Evolutionary conservation across 1,140 invertebrate species (phyloP).

Genomic region (Neodiprion lecontei): DNA sequence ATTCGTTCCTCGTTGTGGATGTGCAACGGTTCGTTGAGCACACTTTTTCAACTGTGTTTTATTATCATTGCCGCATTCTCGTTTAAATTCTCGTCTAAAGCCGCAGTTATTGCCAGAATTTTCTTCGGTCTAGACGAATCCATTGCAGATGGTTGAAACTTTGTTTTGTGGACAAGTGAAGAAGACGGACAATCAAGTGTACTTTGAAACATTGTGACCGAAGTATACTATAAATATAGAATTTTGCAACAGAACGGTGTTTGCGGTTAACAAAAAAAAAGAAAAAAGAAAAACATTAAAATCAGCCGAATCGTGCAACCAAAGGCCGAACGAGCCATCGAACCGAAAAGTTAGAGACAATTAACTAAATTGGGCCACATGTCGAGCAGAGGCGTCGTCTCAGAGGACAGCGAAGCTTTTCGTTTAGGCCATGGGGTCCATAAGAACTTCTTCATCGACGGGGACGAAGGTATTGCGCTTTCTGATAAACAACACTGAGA

Average conservation of each 20-base stretch:
- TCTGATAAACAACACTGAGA: background rate
- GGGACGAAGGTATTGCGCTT: slow-evolving; percentile 34
- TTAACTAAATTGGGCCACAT: slow-evolving; percentile 30
- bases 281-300: background rate
- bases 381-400: slow-evolving; percentile 56
- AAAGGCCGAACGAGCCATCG: background rate
- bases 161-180: background rate
- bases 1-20: background rate
- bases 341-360: background rate
- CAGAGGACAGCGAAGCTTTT: slow-evolving; percentile 40
- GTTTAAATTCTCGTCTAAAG: background rate
- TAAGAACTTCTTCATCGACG: slow-evolving; percentile 48
- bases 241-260: no score
- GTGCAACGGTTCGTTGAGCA: background rate
- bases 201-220: no score
- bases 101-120: background rate
- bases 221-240: no score
- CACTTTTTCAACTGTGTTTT: background rate
- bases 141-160: background rate
- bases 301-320: no score
- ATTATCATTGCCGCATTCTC: background rate
- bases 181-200: background rate
- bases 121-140: background rate
- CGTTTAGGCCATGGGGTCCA: slow-evolving; percentile 34
- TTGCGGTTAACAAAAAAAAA: background rate